phyloP scores from a whole-genome alignment of 2,888 invertebrate genomes.

The Reticulitermes lucifugus region DNA sequence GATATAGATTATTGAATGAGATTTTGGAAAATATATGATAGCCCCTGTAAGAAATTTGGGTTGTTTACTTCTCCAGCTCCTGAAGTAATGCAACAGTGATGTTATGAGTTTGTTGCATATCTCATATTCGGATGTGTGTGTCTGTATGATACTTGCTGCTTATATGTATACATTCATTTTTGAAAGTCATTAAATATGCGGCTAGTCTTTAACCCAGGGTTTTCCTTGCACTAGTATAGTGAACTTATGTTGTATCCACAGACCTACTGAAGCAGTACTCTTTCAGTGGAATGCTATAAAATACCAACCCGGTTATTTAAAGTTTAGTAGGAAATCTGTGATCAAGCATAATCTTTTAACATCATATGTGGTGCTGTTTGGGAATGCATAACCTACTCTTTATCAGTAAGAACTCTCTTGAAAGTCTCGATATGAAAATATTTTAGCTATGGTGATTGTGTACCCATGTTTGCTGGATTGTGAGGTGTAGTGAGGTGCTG shows the following conservation, averaged over 20 bases:
- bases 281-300: neutral
- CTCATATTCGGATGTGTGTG: neutral
- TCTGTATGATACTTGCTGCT: neutral
- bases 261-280: neutral
- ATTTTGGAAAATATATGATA: neutral
- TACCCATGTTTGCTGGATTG: no score
- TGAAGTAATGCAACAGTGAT: neutral
- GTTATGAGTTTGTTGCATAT: neutral
- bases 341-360: no score
- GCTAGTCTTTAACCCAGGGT: conserved; percentile 7
- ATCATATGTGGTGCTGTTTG: no score
- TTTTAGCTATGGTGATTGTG: no score
- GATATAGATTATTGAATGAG: neutral
- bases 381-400: no score
- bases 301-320: neutral
- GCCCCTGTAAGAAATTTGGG: neutral
- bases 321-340: no score
- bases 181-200: neutral
- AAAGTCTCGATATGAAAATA: no score
- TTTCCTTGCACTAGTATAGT: neutral
- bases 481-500: neutral
- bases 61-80: neutral
- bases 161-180: neutral
- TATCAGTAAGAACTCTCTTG: no score
- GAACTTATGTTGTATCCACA: neutral